Evolutionary conservation across 2,888 invertebrate genomes (phyloP), one percentile per base, ranked within the genome.

Genomic region (Adelognathus sp.): DNA sequence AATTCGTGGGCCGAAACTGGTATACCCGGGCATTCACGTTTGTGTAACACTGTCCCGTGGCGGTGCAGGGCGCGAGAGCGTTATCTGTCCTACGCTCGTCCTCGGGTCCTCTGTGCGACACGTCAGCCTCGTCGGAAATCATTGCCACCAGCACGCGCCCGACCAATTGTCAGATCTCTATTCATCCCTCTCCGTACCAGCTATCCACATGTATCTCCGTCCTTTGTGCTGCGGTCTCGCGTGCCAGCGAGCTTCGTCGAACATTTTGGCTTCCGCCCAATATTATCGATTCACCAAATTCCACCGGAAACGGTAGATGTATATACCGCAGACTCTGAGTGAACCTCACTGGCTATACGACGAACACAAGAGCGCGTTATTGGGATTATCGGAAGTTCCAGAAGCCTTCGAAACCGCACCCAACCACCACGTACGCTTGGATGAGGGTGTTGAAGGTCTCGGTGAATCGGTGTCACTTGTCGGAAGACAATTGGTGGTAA

Each of bases 61-160:
- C 60, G 41, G 27, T 7, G 41, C n/a, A 11, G 44, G 41, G 64
- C 54, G 61, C 61, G 63, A 63, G 44, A 75, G 36, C 76, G 71
- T 71, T 76, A 76, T 76, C 76, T 77, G 36, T 61, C 66, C 64
- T 58, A 9, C 0, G 50, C 39, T 71, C 50, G 46, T 41, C 76
- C 66, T 46, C 76, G 54, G 54, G 14, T 33, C 54, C 3, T 66
- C 41, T 46, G 36, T 33, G 46, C 60, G 76, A 72, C 82, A 75
- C 81, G 77, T 76, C 72, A 76, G 79, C 83, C 83, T 86, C 84
- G 85, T 85, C 86, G 87, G 86, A 88, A 88, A 88, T 88, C 86
- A 88, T 88, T 87, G 87, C 85, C 87, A 82, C 58, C 58, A 67
- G 67, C 61, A 77, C 71, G 71, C 77, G 77, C 77, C 81, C 83